Evolutionary conservation across 2,113 vertebrate species (phyloP).

Genomic region (Boulengeromyrus knoepffleri): DNA sequence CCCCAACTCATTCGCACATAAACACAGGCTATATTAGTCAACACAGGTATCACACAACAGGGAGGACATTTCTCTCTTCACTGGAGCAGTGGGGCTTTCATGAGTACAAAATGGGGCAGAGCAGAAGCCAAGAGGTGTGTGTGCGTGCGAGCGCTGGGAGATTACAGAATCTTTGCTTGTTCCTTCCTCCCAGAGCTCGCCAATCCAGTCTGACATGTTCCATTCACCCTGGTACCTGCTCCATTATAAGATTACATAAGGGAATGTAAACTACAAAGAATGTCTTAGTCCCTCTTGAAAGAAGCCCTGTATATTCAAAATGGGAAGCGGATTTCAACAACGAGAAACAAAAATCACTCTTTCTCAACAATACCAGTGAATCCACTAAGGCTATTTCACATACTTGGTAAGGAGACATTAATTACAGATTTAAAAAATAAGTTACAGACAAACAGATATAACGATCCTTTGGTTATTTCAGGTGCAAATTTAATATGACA

Average conservation of each 20-base stretch:
- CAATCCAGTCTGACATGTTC: slow-evolving; percentile 57
- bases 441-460: background rate
- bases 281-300: slow-evolving; percentile 27
- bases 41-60: background rate
- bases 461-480: background rate
- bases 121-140: slow-evolving; percentile 1
- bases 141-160: slow-evolving; percentile 25
- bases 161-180: slow-evolving; percentile 43
- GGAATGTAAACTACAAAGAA: slow-evolving; percentile 59
- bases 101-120: slow-evolving; percentile 47
- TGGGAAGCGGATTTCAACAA: slow-evolving; percentile 52
- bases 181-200: slow-evolving; percentile 43
- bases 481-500: background rate
- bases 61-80: slow-evolving; percentile 9
- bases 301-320: slow-evolving; percentile 20
- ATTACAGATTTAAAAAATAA: background rate
- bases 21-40: background rate
- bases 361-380: slow-evolving; percentile 48
- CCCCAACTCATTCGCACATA: background rate
- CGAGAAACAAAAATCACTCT: slow-evolving; percentile 33
- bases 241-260: slow-evolving; percentile 50
- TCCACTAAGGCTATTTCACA: background rate
- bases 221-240: slow-evolving; percentile 42
- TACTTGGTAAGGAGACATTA: background rate
- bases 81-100: slow-evolving; percentile 45